These are phyloP conservation scores for Geopemphigus sp. DNA, from an alignment of 1,140 invertebrate species.

Conservation along the genomic window DNA sequence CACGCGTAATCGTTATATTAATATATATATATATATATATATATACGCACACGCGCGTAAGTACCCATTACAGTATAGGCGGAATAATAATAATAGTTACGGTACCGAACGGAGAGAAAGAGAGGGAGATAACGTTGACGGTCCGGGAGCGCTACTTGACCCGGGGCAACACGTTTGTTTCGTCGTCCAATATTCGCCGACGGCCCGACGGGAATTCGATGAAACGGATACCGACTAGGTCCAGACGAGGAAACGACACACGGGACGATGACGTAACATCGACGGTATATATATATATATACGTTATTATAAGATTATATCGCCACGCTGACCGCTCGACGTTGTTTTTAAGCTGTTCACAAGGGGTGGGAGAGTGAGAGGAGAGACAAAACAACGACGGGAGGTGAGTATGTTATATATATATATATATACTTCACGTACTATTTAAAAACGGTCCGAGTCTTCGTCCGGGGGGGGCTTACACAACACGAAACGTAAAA, in stretches of 20 bases:
- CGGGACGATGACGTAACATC: background rate
- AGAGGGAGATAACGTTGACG: background rate
- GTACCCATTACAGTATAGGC: too few species aligned
- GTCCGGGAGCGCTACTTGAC: background rate
- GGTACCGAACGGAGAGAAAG: background rate
- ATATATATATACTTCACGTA: too few species aligned
- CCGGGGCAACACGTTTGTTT: slow-evolving; percentile 33
- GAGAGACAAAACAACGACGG: background rate
- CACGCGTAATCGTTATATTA: background rate
- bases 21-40: background rate
- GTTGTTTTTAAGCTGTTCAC: background rate
- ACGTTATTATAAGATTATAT: background rate
- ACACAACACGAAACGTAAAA: background rate
- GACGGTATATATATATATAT: background rate
- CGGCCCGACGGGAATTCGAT: background rate
- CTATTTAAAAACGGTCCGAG: background rate
- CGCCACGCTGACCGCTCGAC: background rate
- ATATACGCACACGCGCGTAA: too few species aligned
- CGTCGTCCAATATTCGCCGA: background rate
- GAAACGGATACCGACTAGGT: background rate
- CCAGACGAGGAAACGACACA: background rate
- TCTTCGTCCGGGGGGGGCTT: background rate
- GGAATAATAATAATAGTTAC: background rate
- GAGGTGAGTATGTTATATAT: background rate
- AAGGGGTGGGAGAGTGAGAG: background rate